Evolutionary conservation across 1,140 invertebrate genomes (phyloP), one percentile per base, ranked within the genome.

Genomic region (Rhagoletis zephyria): DNA sequence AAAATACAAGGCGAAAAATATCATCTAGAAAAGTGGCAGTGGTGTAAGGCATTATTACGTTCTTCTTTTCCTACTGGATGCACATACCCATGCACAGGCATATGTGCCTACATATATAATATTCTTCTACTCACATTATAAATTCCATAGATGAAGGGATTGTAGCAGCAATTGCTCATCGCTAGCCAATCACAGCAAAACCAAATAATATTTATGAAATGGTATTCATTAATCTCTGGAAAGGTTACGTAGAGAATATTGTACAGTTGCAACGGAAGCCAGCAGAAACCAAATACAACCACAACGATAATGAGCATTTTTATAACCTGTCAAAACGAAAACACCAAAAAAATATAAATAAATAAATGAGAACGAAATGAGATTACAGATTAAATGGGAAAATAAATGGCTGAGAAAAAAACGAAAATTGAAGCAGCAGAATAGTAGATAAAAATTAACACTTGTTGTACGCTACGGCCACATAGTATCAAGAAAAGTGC

Each of bases 101-200:
- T 1, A 64, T 64, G 16, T 16, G 16, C 16, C 10, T 64, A 0
- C 4, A 64, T 30, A 0, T 64, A 64, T 30, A 30, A 67, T 7
- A 7, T 74, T 42, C 1, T 19, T 19, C 81, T 91, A 95, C 96
- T 96, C 93, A 97, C 96, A 91, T 97, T 97, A 89, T 97, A 97
- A 89, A 97, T 96, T 14, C 96, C 96, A 90, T 97, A 97, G 88
- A 97, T 97, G 90, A 97, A 97, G 0, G 96, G 96, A 93, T 97
- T 97, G 91, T 96, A 97, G 90, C 96, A 97, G 81, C 96, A 97
- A 91, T 97, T 97, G 89, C 96, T 96, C 96, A 97, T 97, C 0
- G 97, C 97, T 88, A 97, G 92, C 96, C 96, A 97, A 92, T 97
- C 96, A 90, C 95, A 96, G 91, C 95, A 96, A 91, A 97, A 97